Evolutionary conservation across 1,140 invertebrate species (phyloP).

Genomic region (Zaprionus inermis): DNA sequence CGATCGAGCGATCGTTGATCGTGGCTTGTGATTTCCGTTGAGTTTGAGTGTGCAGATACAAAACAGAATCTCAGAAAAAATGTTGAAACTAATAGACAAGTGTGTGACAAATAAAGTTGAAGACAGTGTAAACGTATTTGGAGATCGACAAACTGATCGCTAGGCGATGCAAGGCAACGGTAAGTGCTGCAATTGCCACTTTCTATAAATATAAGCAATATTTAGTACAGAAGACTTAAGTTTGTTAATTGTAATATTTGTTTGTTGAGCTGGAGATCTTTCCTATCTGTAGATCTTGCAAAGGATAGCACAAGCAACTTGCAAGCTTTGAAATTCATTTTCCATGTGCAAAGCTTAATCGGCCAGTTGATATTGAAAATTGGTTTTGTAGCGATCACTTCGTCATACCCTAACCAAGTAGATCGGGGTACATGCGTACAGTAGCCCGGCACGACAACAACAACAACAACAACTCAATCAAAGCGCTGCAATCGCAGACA

Average conservation of each 20-base stretch:
- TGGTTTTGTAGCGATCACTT: background rate
- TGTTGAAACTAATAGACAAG: conserved; percentile 21
- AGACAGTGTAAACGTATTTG: background rate
- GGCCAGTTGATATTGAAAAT: background rate
- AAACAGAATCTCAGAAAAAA: background rate
- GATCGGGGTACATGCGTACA: conserved; percentile 50
- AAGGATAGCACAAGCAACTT: too few relatives aligned
- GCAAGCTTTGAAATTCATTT: background rate
- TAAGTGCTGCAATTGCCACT: background rate
- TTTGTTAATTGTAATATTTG: too few relatives aligned
- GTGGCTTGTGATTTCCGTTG: conserved; percentile 17
- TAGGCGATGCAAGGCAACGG: background rate
- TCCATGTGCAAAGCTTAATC: background rate
- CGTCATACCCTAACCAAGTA: conserved; percentile 14
- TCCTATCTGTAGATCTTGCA: too few relatives aligned
- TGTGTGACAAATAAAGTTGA: conserved; percentile 40
- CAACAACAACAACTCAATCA: conserved; percentile 74
- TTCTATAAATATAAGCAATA: background rate
- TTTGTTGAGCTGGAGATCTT: too few relatives aligned
- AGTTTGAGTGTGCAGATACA: conserved; percentile 7
- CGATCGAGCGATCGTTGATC: conserved; percentile 10
- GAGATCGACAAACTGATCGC: background rate
- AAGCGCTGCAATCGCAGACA: conserved; percentile 67
- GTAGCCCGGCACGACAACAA: conserved; percentile 70
- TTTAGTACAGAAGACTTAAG: background rate